Base-by-base conservation (phyloP, 2,797 vertebrate genomes). In the Picus viridis region DNA sequence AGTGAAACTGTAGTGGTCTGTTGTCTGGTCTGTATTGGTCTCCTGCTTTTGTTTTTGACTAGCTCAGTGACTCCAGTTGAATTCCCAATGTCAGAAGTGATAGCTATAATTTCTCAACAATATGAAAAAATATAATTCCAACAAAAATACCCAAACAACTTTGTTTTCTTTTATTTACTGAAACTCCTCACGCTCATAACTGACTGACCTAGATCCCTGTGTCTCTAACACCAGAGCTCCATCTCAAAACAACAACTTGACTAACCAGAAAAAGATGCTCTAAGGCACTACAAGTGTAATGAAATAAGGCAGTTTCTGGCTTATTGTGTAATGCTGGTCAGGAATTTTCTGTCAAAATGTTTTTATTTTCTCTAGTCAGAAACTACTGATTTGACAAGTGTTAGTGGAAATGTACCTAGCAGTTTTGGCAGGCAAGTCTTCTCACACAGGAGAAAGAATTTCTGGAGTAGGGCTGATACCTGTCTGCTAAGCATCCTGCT, bases 291-390 rank as follows among this genome's bases (percentile, higher is more conserved):
- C 86, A 75, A 72, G 88, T 91, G 3, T 90, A 91, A 90, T 56
- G 43, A 94, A 49, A 5, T 29, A 88, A 84, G 65, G 86, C 83
- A 80, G 67, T 57, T 94, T 85, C 94, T 93, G 73, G 77, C n/a
- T 93, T 86, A 88, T 58, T 67, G 61, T 89, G 71, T 76, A 51
- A 27, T 14, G 74, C 73, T 92, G 77, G 77, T 93, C 61, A 84
- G 86, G 80, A 91, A 86, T 86, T 84, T 92, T 86, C 80, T 92
- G 91, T 89, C 91, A 93, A 76, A 93, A 82, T 88, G 77, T 76
- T 92, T 95, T 91, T 89, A 65, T 95, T 95, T 91, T 83, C 87
- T 86, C 53, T 27, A 63, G 47, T 83, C 81, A 73, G 64, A 34
- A 93, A 75, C 54, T 36, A 45, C 71, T 71, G 71, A 90, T 74